Conservation (phyloP, 2,113 vertebrate species). For the Mellivora capensis region DNA sequence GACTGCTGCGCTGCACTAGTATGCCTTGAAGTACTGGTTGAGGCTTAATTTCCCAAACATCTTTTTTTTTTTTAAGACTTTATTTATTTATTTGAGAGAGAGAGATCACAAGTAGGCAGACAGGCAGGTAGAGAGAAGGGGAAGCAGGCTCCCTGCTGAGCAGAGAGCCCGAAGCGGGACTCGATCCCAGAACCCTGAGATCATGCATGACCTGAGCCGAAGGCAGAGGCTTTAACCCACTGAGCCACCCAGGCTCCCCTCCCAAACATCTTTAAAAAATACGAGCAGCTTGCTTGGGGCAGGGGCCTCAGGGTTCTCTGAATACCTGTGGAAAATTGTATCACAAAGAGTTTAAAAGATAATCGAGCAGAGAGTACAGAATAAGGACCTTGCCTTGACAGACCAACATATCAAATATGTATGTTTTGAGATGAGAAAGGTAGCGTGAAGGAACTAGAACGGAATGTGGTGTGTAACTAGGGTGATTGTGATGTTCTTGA, state of each 20-base stretch:
- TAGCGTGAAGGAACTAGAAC: neutral
- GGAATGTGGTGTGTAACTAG: neutral
- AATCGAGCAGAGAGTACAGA: neutral
- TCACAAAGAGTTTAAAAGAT: neutral
- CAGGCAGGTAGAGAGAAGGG: too few species aligned
- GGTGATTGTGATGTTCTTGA: neutral
- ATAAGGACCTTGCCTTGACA: neutral
- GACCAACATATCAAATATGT: neutral
- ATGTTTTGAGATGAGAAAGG: neutral
- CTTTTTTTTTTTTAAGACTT: too few species aligned
- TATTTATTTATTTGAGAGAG: too few species aligned
- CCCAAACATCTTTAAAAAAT: neutral
- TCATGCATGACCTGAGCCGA: too few species aligned
- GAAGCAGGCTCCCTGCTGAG: too few species aligned
- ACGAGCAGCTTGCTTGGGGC: neutral
- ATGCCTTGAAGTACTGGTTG: neutral
- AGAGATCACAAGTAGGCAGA: too few species aligned
- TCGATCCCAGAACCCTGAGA: too few species aligned
- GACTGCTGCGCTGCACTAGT: neutral
- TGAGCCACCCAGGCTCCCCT: neutral
- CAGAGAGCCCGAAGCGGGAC: too few species aligned
- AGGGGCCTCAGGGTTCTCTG: neutral
- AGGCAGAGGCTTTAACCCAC: too few species aligned
- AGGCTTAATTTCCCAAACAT: neutral
- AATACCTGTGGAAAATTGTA: neutral